Conservation (phyloP, 2,888 invertebrate genomes). For the Lamellibrachia satsuma region DNA sequence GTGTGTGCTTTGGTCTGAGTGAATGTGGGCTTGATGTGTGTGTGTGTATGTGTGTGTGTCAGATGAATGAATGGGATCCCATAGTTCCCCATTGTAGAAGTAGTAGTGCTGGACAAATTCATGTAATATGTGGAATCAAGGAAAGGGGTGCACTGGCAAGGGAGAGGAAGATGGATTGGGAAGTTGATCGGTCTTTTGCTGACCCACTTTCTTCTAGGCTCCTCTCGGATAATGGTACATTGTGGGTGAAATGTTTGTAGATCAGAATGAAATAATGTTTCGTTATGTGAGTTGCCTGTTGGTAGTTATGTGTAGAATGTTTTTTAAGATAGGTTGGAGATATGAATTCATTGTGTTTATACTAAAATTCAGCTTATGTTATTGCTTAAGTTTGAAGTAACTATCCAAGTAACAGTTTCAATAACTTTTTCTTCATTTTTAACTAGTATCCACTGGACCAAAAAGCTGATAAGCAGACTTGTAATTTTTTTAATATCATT, state of each 20-base stretch:
- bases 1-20: neutral
- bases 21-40: neutral
- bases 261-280: neutral
- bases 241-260: neutral
- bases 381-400: neutral
- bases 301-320: neutral
- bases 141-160: no score
- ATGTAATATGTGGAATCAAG: no score
- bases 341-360: neutral
- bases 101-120: neutral
- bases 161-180: no score
- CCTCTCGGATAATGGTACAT: neutral
- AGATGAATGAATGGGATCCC: no score
- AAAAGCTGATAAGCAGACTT: neutral
- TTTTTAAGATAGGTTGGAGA: neutral
- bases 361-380: neutral
- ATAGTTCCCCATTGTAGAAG: neutral
- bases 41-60: neutral
- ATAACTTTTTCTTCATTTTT: neutral
- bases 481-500: neutral
- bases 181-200: no score
- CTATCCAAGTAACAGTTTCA: neutral
- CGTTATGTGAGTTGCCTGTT: neutral
- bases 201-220: neutral
- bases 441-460: neutral